These are phyloP conservation scores for Diaprepes abbreviatus DNA, from an alignment of 2,888 invertebrate genomes.

Conservation along the genomic window DNA sequence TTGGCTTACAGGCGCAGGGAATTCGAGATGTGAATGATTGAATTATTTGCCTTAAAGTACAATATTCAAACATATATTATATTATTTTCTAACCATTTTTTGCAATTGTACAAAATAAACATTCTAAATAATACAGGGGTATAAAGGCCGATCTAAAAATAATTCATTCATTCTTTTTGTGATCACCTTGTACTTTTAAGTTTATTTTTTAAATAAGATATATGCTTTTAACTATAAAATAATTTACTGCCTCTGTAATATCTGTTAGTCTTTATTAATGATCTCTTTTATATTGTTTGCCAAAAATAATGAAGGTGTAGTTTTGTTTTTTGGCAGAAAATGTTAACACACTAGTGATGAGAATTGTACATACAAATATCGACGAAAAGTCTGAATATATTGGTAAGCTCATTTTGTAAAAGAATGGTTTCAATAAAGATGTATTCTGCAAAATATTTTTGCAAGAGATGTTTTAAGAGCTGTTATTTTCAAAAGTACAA, in stretches of 20 bases:
- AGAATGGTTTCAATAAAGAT: conserved; percentile 44
- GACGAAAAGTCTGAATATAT: conserved; percentile 61
- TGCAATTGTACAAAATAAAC: too few relatives aligned
- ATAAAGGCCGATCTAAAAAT: not conserved
- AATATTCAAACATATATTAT: conserved; percentile 25
- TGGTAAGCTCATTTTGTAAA: conserved; percentile 60
- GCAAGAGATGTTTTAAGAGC: conserved; percentile 58
- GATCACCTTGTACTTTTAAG: conserved; percentile 8
- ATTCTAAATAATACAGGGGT: not conserved
- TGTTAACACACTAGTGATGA: conserved; percentile 36
- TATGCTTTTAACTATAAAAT: conserved; percentile 33
- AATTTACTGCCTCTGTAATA: conserved; percentile 45
- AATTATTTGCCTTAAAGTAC: conserved; percentile 7
- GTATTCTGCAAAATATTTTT: conserved; percentile 54
- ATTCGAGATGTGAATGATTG: conserved; percentile 4
- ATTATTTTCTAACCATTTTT: too few relatives aligned
- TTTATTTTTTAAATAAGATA: conserved; percentile 13
- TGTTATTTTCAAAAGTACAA: conserved; percentile 63
- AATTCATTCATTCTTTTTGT: conserved; percentile 23
- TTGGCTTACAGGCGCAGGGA: conserved; percentile 10
- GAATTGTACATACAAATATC: conserved; percentile 56
- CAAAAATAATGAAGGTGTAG: conserved; percentile 41
- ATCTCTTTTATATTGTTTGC: conserved; percentile 49
- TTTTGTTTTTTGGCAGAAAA: conserved; percentile 47
- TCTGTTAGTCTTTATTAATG: conserved; percentile 48